These are phyloP conservation scores for Hippocampus mohnikei DNA, from an alignment of 2,113 vertebrate species.

Conservation along the genomic window DNA sequence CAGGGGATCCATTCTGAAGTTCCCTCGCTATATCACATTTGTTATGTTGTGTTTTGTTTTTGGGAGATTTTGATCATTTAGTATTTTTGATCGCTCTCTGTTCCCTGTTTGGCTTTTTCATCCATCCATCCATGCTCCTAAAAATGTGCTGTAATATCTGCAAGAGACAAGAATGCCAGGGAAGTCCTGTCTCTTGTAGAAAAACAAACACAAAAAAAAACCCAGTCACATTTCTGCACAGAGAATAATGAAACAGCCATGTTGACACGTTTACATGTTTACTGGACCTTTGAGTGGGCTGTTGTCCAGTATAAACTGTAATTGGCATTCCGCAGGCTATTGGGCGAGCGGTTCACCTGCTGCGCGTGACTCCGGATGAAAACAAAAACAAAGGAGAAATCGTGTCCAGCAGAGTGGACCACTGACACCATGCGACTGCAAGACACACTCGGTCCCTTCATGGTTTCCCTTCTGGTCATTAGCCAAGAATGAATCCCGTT, in stretches of 20 bases:
- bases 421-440: conserved; percentile 61
- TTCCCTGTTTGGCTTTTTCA: too few species aligned
- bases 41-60: too few species aligned
- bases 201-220: not conserved
- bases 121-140: too few species aligned
- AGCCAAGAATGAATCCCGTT: not conserved
- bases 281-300: conserved; percentile 45
- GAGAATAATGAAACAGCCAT: not conserved
- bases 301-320: conserved; percentile 46
- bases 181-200: too few species aligned
- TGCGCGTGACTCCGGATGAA: conserved; percentile 69
- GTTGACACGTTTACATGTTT: not conserved
- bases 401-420: conserved; percentile 13
- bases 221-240: not conserved
- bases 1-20: too few species aligned
- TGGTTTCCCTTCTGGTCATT: conserved; percentile 37
- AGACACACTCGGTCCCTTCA: conserved; percentile 64
- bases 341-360: conserved; percentile 75
- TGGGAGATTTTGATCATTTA: too few species aligned
- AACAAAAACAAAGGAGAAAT: conserved; percentile 56
- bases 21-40: too few species aligned
- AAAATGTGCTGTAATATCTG: too few species aligned
- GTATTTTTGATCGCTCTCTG: too few species aligned
- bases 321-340: conserved; percentile 37
- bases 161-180: too few species aligned